Evolutionary conservation across 2,888 invertebrate genomes (phyloP).

Genomic region (Eurois occulta): DNA sequence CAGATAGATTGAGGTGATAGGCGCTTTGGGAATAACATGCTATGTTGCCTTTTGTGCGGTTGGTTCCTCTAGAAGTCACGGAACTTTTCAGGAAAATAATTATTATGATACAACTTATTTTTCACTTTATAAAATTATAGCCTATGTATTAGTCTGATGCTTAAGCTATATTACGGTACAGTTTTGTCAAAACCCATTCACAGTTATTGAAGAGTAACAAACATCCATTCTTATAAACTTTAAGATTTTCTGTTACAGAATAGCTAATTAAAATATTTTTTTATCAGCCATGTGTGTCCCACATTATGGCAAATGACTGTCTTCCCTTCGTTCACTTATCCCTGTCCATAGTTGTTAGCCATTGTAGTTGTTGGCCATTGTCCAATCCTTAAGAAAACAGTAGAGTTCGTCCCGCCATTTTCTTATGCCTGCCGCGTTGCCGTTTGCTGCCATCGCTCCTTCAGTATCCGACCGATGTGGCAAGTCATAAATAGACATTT

Average conservation of each 20-base stretch:
- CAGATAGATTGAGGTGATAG: constrained; percentile 42
- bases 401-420: not conserved
- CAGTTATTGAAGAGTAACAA: not conserved
- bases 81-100: not conserved
- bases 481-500: not conserved
- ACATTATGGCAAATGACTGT: not conserved
- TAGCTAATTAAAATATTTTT: too few relatives aligned
- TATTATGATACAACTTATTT: not conserved
- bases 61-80: not conserved
- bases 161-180: not conserved
- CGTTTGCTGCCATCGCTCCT: not conserved
- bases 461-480: not conserved
- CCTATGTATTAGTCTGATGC: not conserved
- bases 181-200: not conserved
- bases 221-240: not conserved
- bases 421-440: not conserved
- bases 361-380: not conserved
- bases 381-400: not conserved
- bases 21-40: constrained; percentile 29
- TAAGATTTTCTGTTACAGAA: not conserved
- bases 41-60: not conserved
- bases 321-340: not conserved
- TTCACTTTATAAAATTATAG: not conserved
- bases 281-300: not conserved
- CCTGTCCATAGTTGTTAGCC: not conserved